A percentile compares a stretch with the other conserved stretches of the same genome.
phyloP scores from a whole-genome alignment of 2,888 invertebrate species.

The Celastrina argiolus region DNA sequence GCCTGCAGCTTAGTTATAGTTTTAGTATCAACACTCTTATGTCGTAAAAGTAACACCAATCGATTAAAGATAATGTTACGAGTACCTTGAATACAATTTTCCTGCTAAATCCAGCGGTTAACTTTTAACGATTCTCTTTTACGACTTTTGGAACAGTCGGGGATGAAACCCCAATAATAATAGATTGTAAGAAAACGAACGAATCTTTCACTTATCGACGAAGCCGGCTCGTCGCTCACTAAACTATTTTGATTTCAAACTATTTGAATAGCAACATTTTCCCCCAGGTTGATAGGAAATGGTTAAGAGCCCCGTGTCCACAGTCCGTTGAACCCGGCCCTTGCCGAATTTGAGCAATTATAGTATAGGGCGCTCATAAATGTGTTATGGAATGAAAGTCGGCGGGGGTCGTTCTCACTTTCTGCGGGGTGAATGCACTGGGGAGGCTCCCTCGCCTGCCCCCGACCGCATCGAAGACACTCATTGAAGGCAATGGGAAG shows the following conservation, averaged over 20 bases:
- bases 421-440: conserved; percentile 76
- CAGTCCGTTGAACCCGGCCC: conserved; percentile 60
- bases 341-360: conserved; percentile 68
- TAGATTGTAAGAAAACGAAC: neutral
- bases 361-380: conserved; percentile 61
- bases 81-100: no score
- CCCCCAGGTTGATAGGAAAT: conserved; percentile 27
- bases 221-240: no score
- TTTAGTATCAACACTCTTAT: no score
- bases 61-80: no score
- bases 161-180: no score
- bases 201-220: neutral
- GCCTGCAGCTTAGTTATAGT: no score
- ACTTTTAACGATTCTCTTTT: neutral
- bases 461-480: conserved; percentile 65
- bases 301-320: conserved; percentile 42
- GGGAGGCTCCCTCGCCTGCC: conserved; percentile 59
- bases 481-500: conserved; percentile 54
- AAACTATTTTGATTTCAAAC: neutral
- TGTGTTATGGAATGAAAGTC: conserved; percentile 63
- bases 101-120: no score
- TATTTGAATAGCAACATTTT: conserved; percentile 11
- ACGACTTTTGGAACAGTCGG: neutral
- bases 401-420: conserved; percentile 66
- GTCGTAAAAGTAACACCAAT: no score